Base-by-base conservation (phyloP, 2,113 vertebrate genomes). In the Vidua macroura region DNA sequence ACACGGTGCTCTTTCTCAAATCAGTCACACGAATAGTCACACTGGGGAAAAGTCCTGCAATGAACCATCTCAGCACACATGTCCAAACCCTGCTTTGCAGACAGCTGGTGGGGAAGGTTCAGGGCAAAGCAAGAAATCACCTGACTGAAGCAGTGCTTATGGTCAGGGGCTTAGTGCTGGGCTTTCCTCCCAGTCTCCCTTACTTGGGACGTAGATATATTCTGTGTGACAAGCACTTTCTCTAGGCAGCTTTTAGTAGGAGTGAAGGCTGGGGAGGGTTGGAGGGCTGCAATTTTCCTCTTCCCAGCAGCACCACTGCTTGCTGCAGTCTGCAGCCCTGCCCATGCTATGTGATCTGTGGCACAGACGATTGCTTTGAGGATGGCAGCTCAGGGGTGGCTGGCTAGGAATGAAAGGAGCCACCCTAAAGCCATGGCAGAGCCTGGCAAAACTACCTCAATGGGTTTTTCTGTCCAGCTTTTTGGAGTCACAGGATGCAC, bases 1-100 rank as follows among this genome's bases (percentile, higher is more conserved):
- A 53, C 1, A 8, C 1, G 0, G 0, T 22, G 22, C 14, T 4
- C 25, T 60, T 46, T 31, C 28, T 83, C 12, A 2, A 28, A 51
- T 68, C 62, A 68, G n/a, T 53, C 52, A 58, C 75, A 22, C 60
- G 43, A 6, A 41, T 3, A 15, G 43, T n/a, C 37, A 46, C 41
- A 11, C 77, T 79, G 59, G 82, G 75, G 53, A 83, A 39, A 46
- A 83, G 33, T 55, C 53, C 72, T 90, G 49, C 53, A 25, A 10
- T 51, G 63, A 90, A 27, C 62, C 30, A 12, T 28, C 75, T 80
- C 67, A 64, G 31, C 41, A 9, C 2, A 3, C 24, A 1, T 33
- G 53, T 33, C 43, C 55, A 66, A 66, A 56, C 28, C 24, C 55
- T 62, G 31, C 74, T 91, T n/a, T 83, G 79, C 79, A 88, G 85